Evolutionary conservation across 2,888 invertebrate species (phyloP).

Genomic region (Pollenia labialis): DNA sequence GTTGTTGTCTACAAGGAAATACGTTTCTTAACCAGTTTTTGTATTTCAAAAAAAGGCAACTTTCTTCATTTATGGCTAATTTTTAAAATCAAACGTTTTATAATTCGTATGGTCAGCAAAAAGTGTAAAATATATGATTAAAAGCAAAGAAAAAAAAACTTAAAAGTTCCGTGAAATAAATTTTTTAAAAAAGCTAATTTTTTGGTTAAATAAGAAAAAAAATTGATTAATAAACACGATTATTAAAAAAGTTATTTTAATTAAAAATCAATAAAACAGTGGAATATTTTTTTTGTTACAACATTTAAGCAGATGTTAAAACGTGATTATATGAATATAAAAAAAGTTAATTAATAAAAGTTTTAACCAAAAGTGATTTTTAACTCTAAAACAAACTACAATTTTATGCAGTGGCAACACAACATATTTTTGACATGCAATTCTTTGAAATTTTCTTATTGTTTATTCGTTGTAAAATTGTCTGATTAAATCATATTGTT

Average conservation of each 20-base stretch:
- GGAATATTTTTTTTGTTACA: background rate
- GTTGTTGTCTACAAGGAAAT: conserved; percentile 64
- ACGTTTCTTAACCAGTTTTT: conserved; percentile 61
- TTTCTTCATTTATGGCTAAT: conserved; percentile 48
- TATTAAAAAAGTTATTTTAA: conserved; percentile 38
- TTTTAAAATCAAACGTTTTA: conserved; percentile 46
- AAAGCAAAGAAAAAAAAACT: conserved; percentile 1
- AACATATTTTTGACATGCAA: conserved; percentile 54
- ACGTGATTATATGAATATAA: conserved; percentile 19
- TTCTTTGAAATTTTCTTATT: conserved; percentile 37
- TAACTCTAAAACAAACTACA: conserved; percentile 1
- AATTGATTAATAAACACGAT: conserved; percentile 35
- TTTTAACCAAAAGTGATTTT: conserved; percentile 12
- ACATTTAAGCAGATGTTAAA: conserved; percentile 46
- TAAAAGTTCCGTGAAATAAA: conserved; percentile 59
- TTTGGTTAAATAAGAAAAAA: background rate
- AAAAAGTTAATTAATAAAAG: background rate
- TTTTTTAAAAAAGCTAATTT: background rate
- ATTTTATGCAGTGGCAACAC: conserved; percentile 11
- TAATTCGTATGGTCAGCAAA: conserved; percentile 15
- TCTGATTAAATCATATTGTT: conserved; percentile 53
- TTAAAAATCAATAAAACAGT: conserved; percentile 20
- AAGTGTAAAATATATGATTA: conserved; percentile 2
- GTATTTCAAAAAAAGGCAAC: background rate
- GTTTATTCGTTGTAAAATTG: conserved; percentile 31